These are phyloP conservation scores for Graphium colonna DNA, from an alignment of 2,888 invertebrate genomes.

Conservation along the genomic window DNA sequence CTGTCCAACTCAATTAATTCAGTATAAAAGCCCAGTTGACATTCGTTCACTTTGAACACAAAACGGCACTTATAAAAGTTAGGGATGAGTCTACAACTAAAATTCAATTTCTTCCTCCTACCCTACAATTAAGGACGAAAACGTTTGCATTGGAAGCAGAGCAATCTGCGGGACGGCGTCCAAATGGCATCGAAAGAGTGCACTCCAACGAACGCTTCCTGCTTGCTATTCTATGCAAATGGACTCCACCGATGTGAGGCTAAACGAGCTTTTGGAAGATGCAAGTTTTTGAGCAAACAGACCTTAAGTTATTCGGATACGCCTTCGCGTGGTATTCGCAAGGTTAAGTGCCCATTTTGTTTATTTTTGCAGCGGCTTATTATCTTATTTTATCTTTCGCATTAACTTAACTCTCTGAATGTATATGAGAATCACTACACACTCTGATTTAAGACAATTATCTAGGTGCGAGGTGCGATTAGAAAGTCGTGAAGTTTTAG, in stretches of 20 bases:
- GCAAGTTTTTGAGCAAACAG: slow-evolving; percentile 76
- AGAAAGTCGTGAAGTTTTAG: slow-evolving; percentile 21
- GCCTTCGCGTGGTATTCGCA: slow-evolving; percentile 69
- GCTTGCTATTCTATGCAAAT: slow-evolving; percentile 78
- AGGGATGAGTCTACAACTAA: slow-evolving; percentile 9
- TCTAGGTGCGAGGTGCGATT: slow-evolving; percentile 26
- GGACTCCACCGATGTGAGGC: slow-evolving; percentile 54
- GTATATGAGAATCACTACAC: no score
- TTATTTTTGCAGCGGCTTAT: slow-evolving; percentile 35
- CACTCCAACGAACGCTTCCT: slow-evolving; percentile 52
- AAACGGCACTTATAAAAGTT: slow-evolving; percentile 13
- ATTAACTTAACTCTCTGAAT: slow-evolving; percentile 12
- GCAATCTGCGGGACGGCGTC: neutral
- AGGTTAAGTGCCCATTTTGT: slow-evolving; percentile 61
- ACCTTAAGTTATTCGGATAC: slow-evolving; percentile 72
- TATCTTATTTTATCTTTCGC: no score
- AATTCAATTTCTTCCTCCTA: slow-evolving; percentile 9
- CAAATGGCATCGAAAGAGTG: slow-evolving; percentile 49
- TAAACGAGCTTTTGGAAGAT: slow-evolving; percentile 72
- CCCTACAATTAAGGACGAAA: slow-evolving; percentile 10
- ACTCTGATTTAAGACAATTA: no score
- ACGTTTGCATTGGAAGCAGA: neutral
- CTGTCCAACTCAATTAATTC: no score
- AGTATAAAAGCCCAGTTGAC: no score
- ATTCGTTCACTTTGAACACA: slow-evolving; percentile 7